Evolutionary conservation across 2,888 invertebrate genomes (phyloP).

Genomic region (Ceramica pisi): DNA sequence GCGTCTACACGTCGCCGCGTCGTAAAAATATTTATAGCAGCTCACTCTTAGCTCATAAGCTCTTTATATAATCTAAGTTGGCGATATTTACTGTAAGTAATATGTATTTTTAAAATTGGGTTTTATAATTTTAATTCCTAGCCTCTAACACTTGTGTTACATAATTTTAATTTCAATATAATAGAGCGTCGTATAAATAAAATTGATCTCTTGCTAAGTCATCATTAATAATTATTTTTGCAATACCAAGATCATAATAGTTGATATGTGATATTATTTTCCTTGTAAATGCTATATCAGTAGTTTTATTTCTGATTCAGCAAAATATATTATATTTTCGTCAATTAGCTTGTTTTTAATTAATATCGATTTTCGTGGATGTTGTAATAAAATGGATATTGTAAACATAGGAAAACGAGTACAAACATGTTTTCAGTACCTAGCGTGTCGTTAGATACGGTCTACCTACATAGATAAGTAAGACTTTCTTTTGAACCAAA

Average conservation of each 20-base stretch:
- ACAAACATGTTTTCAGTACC: background rate
- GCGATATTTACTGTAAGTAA: too few species aligned
- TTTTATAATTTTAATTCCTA: background rate
- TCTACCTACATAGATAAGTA: too few species aligned
- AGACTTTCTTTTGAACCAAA: background rate
- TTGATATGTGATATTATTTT: slow-evolving; percentile 28
- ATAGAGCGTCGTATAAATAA: slow-evolving; percentile 2
- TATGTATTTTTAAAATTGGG: too few species aligned
- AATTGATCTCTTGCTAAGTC: slow-evolving; percentile 5
- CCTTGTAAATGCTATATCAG: slow-evolving; percentile 2
- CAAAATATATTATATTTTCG: background rate
- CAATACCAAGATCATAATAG: slow-evolving; percentile 13
- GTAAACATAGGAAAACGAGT: background rate
- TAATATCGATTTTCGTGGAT: background rate
- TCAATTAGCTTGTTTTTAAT: background rate
- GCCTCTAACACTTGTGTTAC: background rate
- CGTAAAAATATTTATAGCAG: too few species aligned
- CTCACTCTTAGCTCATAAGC: too few species aligned
- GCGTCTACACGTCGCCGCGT: too few species aligned
- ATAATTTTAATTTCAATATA: background rate
- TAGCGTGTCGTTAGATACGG: background rate
- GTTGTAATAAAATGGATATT: background rate
- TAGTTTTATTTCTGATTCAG: slow-evolving; percentile 10
- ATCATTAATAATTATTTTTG: slow-evolving; percentile 4
- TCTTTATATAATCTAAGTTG: too few species aligned